A percentile compares a stretch with the other conserved stretches of the same genome.
Conservation (phyloP, 2,888 invertebrate species). For the Lacanobia wlatinum region DNA sequence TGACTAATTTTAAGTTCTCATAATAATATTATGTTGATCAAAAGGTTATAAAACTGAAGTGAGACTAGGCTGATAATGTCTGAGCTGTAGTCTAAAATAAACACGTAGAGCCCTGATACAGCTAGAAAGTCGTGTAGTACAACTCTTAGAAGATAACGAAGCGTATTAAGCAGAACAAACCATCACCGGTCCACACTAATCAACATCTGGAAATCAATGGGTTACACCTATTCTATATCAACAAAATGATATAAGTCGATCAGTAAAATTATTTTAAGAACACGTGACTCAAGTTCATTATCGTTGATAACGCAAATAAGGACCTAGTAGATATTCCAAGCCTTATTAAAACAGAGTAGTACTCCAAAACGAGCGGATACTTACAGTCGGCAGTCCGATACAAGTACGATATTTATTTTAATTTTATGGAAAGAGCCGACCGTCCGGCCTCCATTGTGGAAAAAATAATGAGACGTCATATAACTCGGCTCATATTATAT, state of each 20-base stretch:
- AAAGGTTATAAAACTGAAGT: neutral
- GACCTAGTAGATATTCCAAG: neutral
- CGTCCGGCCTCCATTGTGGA: constrained; percentile 25
- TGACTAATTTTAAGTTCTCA: neutral
- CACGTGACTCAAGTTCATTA: neutral
- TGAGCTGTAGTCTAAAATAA: neutral
- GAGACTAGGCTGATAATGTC: neutral
- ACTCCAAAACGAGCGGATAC: neutral
- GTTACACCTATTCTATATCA: neutral
- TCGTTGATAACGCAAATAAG: constrained; percentile 1
- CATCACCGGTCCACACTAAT: neutral
- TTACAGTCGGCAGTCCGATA: constrained; percentile 1
- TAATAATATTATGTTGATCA: neutral
- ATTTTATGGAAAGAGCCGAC: constrained; percentile 20
- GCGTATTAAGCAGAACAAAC: no score
- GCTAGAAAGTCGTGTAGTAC: neutral
- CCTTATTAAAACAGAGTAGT: neutral
- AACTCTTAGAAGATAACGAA: neutral
- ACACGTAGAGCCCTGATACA: neutral
- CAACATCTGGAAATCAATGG: neutral
- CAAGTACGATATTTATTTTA: constrained; percentile 31
- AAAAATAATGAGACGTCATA: constrained; percentile 54
- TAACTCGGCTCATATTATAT: constrained; percentile 45
- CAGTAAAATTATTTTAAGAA: neutral
- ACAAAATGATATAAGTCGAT: neutral